Percentiles rank a stretch among this genome's conserved stretches.
Evolutionary conservation across 2,113 vertebrate species (phyloP).

Genomic region (Thamnaconus septentrionalis): DNA sequence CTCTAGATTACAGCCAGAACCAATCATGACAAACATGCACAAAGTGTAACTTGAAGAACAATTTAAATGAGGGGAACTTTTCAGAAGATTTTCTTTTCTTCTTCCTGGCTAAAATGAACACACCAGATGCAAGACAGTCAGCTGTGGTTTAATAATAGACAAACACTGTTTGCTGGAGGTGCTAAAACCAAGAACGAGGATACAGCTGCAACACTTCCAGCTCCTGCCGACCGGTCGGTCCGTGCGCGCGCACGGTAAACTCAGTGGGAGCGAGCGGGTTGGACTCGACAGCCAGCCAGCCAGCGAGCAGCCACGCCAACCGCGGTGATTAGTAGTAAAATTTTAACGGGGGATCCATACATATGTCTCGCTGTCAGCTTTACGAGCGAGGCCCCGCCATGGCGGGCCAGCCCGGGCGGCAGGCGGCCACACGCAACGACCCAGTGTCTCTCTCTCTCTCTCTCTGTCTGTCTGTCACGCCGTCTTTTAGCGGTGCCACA

Average conservation of each 20-base stretch:
- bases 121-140: background rate
- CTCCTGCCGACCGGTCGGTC: constrained; percentile 14
- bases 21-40: no score
- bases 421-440: constrained; percentile 42
- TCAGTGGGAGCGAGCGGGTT: constrained; percentile 25
- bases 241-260: constrained; percentile 30
- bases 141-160: constrained; percentile 3
- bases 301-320: constrained; percentile 40
- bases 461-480: constrained; percentile 35
- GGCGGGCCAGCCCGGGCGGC: constrained; percentile 53
- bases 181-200: no score
- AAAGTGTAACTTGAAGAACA: no score
- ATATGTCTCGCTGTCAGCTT: constrained; percentile 73
- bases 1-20: no score
- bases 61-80: no score
- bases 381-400: constrained; percentile 48
- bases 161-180: background rate
- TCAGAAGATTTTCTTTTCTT: no score
- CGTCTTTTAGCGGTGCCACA: constrained; percentile 67
- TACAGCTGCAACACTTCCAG: background rate
- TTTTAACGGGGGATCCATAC: constrained; percentile 72
- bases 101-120: no score
- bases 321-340: constrained; percentile 76
- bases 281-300: constrained; percentile 38
- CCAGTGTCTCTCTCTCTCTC: constrained; percentile 2